Percentiles rank a stretch among this genome's conserved stretches.
Evolutionary conservation across 2,888 invertebrate genomes (phyloP).

Genomic region (Halictus quadricinctus): DNA sequence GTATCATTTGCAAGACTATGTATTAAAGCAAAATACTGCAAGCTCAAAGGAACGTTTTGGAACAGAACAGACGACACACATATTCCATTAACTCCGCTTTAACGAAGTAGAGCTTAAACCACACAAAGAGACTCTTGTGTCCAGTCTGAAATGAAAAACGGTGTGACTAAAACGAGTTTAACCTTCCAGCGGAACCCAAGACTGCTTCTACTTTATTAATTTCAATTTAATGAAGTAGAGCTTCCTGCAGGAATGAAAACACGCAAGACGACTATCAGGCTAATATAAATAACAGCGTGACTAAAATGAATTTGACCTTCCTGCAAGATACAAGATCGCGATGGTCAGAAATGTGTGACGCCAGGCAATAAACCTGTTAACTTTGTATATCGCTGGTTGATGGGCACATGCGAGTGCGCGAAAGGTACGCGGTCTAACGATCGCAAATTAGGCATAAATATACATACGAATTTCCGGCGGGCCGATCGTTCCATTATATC

Average conservation of each 20-base stretch:
- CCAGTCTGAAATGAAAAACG: neutral
- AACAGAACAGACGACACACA: neutral
- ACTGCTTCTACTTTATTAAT: neutral
- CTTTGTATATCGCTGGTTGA: neutral
- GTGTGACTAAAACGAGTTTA: neutral
- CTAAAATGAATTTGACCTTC: neutral
- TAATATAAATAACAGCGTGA: slow-evolving; percentile 6
- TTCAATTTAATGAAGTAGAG: neutral
- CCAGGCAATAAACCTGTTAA: slow-evolving; percentile 18
- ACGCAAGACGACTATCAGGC: neutral
- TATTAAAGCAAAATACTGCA: neutral
- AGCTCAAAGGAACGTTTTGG: neutral
- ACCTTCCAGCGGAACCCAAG: neutral
- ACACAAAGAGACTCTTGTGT: neutral
- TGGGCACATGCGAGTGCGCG: neutral
- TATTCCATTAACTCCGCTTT: neutral
- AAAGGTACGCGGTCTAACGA: neutral
- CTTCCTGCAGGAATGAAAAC: neutral
- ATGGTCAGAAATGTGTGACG: slow-evolving; percentile 2
- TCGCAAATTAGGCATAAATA: slow-evolving; percentile 6
- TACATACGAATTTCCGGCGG: slow-evolving; percentile 7
- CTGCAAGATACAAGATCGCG: neutral
- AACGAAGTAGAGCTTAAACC: neutral
- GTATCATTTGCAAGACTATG: too few relatives aligned
- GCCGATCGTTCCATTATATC: slow-evolving; percentile 1